These are phyloP conservation scores for Tenthredo amoena DNA, from an alignment of 2,888 invertebrate genomes.

Conservation along the genomic window DNA sequence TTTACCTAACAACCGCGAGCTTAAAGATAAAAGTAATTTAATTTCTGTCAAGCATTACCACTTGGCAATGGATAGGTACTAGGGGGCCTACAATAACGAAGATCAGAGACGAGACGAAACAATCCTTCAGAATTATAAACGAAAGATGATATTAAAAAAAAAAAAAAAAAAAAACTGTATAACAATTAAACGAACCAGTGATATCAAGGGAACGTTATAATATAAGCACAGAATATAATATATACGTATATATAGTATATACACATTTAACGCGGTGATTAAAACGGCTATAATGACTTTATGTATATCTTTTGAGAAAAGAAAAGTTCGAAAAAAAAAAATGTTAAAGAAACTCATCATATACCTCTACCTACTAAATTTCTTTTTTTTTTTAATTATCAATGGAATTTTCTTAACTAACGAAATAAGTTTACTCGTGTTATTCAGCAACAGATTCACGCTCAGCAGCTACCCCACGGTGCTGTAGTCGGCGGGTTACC, in stretches of 20 bases:
- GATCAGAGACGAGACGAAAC: conserved; percentile 31
- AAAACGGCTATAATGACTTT: not conserved
- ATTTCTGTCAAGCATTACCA: conserved; percentile 48
- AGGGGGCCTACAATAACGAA: conserved; percentile 20
- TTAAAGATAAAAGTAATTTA: conserved; percentile 18
- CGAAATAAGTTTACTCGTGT: conserved; percentile 14
- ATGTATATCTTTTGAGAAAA: not conserved
- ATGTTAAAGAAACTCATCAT: not conserved
- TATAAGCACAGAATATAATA: not conserved
- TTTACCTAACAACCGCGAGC: not conserved
- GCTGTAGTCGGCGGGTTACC: conserved; percentile 79
- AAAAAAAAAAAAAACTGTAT: not conserved
- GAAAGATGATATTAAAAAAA: not conserved
- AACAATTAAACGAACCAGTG: conserved; percentile 1
- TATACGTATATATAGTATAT: not conserved
- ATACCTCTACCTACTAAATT: not conserved
- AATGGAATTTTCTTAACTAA: not conserved
- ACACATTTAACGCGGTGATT: not conserved
- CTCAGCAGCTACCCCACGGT: conserved; percentile 88
- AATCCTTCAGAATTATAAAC: conserved; percentile 22
- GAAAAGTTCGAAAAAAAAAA: not conserved
- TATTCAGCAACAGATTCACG: conserved; percentile 93
- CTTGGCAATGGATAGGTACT: not conserved
- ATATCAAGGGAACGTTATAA: not conserved
- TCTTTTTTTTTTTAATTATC: not conserved